Conservation (phyloP, 2,888 invertebrate species). For the Apamea anceps region DNA sequence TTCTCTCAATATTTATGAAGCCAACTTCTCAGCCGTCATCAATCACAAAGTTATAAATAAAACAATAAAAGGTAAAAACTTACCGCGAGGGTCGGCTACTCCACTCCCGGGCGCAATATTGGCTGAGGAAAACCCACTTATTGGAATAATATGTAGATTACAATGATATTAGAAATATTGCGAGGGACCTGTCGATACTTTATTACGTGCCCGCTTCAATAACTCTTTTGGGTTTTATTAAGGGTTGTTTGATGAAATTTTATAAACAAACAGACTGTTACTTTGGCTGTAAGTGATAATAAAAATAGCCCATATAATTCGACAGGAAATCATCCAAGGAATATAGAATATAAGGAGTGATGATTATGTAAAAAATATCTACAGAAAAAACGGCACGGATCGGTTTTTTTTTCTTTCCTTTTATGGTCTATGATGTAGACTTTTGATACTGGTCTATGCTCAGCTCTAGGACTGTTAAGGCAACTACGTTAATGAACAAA, state of each 20-base stretch:
- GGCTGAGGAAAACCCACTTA: slow-evolving; percentile 86
- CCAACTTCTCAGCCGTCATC: slow-evolving; percentile 87
- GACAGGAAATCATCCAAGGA: neutral
- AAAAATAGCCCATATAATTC: neutral
- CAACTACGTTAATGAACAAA: neutral
- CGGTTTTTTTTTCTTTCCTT: too few relatives aligned
- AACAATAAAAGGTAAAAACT: slow-evolving; percentile 90
- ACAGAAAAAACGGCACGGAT: too few relatives aligned
- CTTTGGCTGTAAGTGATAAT: slow-evolving; percentile 33
- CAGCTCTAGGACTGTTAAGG: neutral
- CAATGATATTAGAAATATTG: slow-evolving; percentile 86
- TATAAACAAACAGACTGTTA: slow-evolving; percentile 39
- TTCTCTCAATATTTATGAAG: slow-evolving; percentile 89
- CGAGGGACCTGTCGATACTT: slow-evolving; percentile 82
- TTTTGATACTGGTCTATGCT: neutral
- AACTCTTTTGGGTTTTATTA: slow-evolving; percentile 75
- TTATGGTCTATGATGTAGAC: too few relatives aligned
- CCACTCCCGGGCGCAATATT: slow-evolving; percentile 84
- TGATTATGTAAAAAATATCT: neutral
- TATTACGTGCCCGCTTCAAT: slow-evolving; percentile 75
- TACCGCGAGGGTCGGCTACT: slow-evolving; percentile 85
- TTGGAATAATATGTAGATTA: slow-evolving; percentile 90
- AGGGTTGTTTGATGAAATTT: slow-evolving; percentile 54
- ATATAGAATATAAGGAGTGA: neutral
- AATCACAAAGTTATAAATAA: slow-evolving; percentile 91